Conservation (phyloP, 2,888 invertebrate genomes). For the Punctoribates punctum region DNA sequence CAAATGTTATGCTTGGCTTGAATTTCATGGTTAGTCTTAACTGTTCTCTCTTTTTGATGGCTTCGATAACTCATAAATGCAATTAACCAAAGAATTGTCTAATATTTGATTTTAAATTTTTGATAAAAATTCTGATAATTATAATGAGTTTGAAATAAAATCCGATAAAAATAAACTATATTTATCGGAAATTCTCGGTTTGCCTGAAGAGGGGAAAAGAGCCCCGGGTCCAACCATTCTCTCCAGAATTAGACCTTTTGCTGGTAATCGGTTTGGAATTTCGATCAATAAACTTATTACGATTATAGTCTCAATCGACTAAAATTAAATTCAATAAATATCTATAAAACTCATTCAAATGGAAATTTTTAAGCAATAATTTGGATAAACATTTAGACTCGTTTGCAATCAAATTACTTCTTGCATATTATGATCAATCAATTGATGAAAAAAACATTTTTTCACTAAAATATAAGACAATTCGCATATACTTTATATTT, state of each 20-base stretch:
- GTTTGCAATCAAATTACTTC: no score
- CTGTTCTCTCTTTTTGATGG: background rate
- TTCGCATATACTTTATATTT: no score
- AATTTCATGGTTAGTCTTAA: background rate
- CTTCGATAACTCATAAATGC: constrained; percentile 5
- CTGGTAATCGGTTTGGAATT: no score
- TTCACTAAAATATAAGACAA: no score
- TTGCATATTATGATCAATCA: no score
- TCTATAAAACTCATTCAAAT: no score
- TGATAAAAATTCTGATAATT: background rate
- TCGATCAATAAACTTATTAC: no score
- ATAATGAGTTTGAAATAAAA: background rate
- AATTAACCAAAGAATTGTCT: background rate
- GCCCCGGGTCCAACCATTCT: background rate
- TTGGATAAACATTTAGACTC: no score
- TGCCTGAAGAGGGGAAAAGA: background rate
- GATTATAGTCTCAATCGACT: no score
- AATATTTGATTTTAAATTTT: constrained; percentile 4
- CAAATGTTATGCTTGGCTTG: constrained; percentile 4
- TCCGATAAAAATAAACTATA: background rate
- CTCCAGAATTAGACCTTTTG: background rate
- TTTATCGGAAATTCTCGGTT: background rate
- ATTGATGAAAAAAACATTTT: no score
- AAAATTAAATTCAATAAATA: no score
- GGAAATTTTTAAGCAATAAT: no score